These are phyloP conservation scores for Axea sp. DNA, from an alignment of 2,888 invertebrate genomes.

Conservation along the genomic window DNA sequence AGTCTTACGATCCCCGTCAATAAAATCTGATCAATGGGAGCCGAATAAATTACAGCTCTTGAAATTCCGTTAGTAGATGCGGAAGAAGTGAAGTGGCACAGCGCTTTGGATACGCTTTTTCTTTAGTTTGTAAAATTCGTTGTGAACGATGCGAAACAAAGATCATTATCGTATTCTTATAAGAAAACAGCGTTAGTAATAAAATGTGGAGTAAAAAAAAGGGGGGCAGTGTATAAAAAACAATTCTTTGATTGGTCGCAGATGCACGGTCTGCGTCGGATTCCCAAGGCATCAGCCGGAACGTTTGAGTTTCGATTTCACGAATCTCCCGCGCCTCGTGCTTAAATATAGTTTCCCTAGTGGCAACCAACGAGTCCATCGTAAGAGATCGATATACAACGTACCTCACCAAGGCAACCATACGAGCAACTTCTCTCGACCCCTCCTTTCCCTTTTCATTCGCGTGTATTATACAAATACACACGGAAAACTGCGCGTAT, in stretches of 20 bases:
- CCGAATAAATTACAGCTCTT: slow-evolving; percentile 6
- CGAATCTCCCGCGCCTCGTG: slow-evolving; percentile 47
- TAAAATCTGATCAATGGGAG: too few relatives aligned
- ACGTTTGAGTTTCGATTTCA: slow-evolving; percentile 40
- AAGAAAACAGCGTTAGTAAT: slow-evolving; percentile 13
- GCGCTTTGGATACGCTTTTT: not conserved
- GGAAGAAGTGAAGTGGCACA: not conserved
- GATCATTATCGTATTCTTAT: slow-evolving; percentile 38
- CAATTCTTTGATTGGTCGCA: slow-evolving; percentile 31
- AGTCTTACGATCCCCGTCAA: too few relatives aligned
- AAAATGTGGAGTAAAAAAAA: slow-evolving; percentile 4
- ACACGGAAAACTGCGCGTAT: slow-evolving; percentile 3
- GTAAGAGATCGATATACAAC: slow-evolving; percentile 69
- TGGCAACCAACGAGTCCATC: slow-evolving; percentile 62
- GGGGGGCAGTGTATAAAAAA: not conserved
- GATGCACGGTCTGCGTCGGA: slow-evolving; percentile 19
- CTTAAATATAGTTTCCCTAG: slow-evolving; percentile 69
- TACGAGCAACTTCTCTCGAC: slow-evolving; percentile 68
- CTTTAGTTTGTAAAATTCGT: slow-evolving; percentile 9
- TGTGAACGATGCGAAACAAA: slow-evolving; percentile 17
- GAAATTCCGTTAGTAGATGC: not conserved
- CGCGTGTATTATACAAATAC: slow-evolving; percentile 44
- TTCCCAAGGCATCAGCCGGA: not conserved
- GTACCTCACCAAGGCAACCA: slow-evolving; percentile 72
- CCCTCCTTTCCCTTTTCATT: slow-evolving; percentile 52